phyloP scores from a whole-genome alignment of 2,113 vertebrate species.

The Varanus salvator region DNA sequence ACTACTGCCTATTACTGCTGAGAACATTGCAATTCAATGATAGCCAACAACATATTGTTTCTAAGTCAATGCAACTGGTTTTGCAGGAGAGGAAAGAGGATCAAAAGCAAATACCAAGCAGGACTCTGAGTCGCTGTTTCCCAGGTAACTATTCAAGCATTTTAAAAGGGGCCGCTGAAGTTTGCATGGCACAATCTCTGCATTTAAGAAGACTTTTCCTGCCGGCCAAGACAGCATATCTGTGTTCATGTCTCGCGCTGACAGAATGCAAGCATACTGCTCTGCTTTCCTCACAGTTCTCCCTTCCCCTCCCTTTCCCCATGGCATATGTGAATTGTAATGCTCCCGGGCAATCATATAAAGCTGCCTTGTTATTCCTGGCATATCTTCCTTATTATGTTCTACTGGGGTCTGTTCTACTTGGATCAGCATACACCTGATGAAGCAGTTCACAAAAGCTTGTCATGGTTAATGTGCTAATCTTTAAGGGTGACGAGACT shows the following conservation, averaged over 20 bases:
- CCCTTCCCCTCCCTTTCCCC: too few species aligned
- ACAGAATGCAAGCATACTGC: neutral
- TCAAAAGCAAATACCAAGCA: neutral
- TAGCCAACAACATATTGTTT: neutral
- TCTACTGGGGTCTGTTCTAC: neutral
- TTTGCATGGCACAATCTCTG: neutral
- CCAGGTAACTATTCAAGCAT: constrained; percentile 6
- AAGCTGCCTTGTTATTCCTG: neutral
- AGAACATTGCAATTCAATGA: neutral
- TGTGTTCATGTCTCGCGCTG: neutral
- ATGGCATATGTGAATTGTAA: neutral
- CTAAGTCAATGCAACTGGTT: constrained; percentile 4
- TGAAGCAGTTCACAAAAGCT: too few species aligned
- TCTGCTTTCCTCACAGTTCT: neutral
- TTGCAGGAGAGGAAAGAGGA: neutral
- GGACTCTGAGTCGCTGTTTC: neutral
- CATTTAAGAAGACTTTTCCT: neutral
- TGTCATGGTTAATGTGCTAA: too few species aligned
- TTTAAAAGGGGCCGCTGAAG: neutral
- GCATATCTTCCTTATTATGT: neutral
- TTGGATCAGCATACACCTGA: too few species aligned
- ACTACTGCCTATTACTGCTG: neutral
- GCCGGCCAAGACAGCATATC: neutral
- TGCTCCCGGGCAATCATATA: neutral
- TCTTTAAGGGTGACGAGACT: too few species aligned